These are phyloP conservation scores for Pelagia noctiluca DNA, from an alignment of 30 jellyfish, hydroid and myxozoan species.

Conservation along the genomic window DNA sequence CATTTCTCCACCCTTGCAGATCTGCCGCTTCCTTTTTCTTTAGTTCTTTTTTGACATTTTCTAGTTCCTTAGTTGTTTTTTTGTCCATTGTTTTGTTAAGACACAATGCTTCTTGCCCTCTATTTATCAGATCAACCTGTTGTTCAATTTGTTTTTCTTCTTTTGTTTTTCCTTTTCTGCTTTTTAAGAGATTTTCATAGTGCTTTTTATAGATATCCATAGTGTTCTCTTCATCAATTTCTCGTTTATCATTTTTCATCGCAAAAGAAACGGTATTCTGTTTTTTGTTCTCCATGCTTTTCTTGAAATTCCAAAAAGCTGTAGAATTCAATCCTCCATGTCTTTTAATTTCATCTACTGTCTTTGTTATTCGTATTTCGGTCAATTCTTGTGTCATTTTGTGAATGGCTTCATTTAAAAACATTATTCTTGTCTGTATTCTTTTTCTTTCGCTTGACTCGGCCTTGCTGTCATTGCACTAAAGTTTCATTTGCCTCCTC, in stretches of 20 bases:
- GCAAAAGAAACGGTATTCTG: neutral
- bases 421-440: neutral
- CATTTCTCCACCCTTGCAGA: constrained; percentile 19
- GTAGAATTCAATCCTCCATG: neutral
- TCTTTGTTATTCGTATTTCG: neutral
- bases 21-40: constrained; percentile 40
- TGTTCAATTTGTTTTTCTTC: constrained; percentile 2
- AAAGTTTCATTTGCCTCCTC: neutral
- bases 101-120: constrained; percentile 14
- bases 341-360: neutral
- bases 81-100: constrained; percentile 6
- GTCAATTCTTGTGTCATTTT: neutral
- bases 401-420: neutral
- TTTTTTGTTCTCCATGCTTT: neutral
- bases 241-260: neutral
- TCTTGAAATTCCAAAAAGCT: neutral
- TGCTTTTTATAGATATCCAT: neutral
- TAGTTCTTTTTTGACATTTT: constrained; percentile 32
- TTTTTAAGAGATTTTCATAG: neutral
- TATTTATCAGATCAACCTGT: neutral
- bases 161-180: neutral
- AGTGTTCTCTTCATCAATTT: neutral
- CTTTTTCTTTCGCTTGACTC: neutral
- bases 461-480: neutral
- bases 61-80: constrained; percentile 19